Conservation (phyloP, 2,113 vertebrate species). For the Barbus barbus region DNA sequence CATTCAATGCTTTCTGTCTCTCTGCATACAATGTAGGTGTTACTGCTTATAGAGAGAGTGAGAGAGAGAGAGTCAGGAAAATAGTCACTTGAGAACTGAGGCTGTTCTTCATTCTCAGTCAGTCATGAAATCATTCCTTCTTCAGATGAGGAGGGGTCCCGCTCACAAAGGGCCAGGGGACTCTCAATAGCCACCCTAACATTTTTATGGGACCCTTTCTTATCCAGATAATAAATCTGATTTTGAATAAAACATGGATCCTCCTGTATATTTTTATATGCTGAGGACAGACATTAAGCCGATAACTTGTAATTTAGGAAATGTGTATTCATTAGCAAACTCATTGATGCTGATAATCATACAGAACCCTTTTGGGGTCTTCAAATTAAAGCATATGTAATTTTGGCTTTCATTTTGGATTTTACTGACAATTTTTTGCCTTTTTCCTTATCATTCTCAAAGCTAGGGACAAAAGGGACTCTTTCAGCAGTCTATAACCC, state of each 20-base stretch:
- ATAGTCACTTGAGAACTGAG: constrained; percentile 50
- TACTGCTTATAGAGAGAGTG: constrained; percentile 60
- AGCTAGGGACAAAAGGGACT: constrained; percentile 67
- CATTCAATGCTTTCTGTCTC: constrained; percentile 66
- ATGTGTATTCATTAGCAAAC: not conserved
- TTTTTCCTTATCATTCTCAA: constrained; percentile 49
- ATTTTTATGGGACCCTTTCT: constrained; percentile 54
- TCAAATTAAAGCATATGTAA: not conserved
- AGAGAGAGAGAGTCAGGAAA: constrained; percentile 39
- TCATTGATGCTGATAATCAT: not conserved
- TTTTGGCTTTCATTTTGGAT: constrained; percentile 55
- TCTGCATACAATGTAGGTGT: constrained; percentile 74
- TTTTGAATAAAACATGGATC: constrained; percentile 63
- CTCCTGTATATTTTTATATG: constrained; percentile 47
- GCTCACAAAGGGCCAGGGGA: constrained; percentile 39
- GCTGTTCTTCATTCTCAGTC: constrained; percentile 55
- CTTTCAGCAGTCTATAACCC: constrained; percentile 80
- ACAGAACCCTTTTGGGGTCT: not conserved
- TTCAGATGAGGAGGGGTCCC: constrained; percentile 37
- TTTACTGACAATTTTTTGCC: constrained; percentile 58
- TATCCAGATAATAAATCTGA: constrained; percentile 60
- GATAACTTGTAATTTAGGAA: not conserved
- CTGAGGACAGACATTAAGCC: constrained; percentile 8
- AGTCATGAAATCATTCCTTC: constrained; percentile 59
- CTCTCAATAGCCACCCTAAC: constrained; percentile 39